These are phyloP conservation scores for Hoplias malabaricus DNA, from an alignment of 2,113 vertebrate genomes.

Conservation along the genomic window DNA sequence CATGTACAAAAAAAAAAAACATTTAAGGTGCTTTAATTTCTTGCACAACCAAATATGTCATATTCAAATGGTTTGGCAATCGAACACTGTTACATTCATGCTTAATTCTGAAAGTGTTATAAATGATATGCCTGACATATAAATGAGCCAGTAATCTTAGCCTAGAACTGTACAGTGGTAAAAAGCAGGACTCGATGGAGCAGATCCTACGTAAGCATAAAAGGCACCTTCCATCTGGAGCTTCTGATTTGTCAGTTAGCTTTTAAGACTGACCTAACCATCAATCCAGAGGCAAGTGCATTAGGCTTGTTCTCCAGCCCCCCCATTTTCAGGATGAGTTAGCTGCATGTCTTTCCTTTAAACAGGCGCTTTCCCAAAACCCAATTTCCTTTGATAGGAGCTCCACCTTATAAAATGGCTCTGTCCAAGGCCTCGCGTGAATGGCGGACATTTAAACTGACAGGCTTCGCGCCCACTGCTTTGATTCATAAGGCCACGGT, in stretches of 20 bases:
- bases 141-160: too few relatives aligned
- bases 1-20: too few relatives aligned
- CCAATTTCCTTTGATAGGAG: constrained; percentile 40
- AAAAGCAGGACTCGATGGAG: too few relatives aligned
- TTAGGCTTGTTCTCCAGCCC: constrained; percentile 4
- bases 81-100: too few relatives aligned
- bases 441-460: constrained; percentile 27
- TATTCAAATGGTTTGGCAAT: too few relatives aligned
- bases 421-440: constrained; percentile 33
- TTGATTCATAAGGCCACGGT: constrained; percentile 31
- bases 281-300: constrained; percentile 1
- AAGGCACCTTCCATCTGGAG: neutral
- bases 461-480: constrained; percentile 13
- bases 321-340: constrained; percentile 24
- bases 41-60: too few relatives aligned
- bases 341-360: constrained; percentile 31
- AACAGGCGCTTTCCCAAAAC: constrained; percentile 28
- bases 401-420: constrained; percentile 34
- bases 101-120: too few relatives aligned
- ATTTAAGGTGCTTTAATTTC: too few relatives aligned
- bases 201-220: neutral
- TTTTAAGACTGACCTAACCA: constrained; percentile 2
- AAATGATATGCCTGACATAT: too few relatives aligned
- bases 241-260: neutral
- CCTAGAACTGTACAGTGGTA: too few relatives aligned